Conservation (phyloP, 2,797 vertebrate genomes). For the Darevskia mixta region DNA sequence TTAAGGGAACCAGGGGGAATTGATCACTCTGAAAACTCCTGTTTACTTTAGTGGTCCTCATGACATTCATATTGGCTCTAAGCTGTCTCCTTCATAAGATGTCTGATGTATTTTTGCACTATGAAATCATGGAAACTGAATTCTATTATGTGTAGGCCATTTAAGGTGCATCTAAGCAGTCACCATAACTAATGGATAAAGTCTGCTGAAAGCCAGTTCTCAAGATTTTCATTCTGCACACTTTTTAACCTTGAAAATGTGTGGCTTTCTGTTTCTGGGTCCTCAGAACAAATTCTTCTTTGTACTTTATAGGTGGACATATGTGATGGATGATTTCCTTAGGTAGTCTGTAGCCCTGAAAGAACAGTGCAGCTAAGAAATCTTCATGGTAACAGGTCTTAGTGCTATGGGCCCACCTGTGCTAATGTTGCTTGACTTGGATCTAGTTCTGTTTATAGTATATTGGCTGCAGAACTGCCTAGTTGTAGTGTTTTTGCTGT, state of each 20-base stretch:
- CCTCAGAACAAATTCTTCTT: slow-evolving; percentile 4
- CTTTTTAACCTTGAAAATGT: slow-evolving; percentile 21
- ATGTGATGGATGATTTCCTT: neutral
- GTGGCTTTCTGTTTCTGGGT: neutral
- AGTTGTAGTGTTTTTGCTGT: neutral
- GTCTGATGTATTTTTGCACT: slow-evolving; percentile 14
- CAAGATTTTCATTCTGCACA: neutral
- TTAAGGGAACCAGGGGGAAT: neutral
- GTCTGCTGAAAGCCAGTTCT: neutral
- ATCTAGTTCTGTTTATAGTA: neutral
- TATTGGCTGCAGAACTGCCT: neutral
- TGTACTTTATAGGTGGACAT: neutral
- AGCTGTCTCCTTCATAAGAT: neutral
- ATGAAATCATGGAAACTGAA: neutral
- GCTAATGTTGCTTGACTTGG: neutral
- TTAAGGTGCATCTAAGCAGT: slow-evolving; percentile 9
- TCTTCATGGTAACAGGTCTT: neutral
- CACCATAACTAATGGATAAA: slow-evolving; percentile 24
- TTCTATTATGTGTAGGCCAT: slow-evolving; percentile 26
- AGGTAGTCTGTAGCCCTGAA: neutral
- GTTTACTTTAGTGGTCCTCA: neutral
- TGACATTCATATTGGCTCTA: neutral
- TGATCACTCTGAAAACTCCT: neutral
- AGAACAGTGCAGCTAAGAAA: neutral
- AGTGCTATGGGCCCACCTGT: neutral